Evolutionary conservation across 1,140 invertebrate species (phyloP).

Genomic region (Gerris buenoi): DNA sequence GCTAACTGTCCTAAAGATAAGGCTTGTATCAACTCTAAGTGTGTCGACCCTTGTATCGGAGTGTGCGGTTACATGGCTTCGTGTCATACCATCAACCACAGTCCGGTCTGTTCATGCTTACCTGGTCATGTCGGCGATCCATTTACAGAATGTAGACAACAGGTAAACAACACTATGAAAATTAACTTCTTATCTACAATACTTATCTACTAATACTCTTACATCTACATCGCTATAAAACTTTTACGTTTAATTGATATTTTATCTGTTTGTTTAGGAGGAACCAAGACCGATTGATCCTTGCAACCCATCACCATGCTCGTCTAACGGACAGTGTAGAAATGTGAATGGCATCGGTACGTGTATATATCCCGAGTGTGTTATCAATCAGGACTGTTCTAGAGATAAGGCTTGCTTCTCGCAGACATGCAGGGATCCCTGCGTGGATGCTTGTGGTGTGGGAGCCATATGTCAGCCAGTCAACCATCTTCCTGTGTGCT

Average conservation of each 20-base stretch:
- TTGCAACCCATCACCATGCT: slow-evolving; percentile 66
- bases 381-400: slow-evolving; percentile 69
- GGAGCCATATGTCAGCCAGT: slow-evolving; percentile 70
- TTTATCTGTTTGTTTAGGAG: slow-evolving; percentile 20
- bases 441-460: slow-evolving; percentile 60
- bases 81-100: slow-evolving; percentile 32
- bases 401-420: slow-evolving; percentile 62
- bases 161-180: slow-evolving; percentile 26
- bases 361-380: slow-evolving; percentile 71
- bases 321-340: slow-evolving; percentile 60
- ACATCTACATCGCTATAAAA: too few species aligned
- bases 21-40: slow-evolving; percentile 62
- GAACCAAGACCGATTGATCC: slow-evolving; percentile 37
- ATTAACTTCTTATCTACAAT: too few species aligned
- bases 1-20: slow-evolving; percentile 50
- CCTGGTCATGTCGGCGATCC: slow-evolving; percentile 24
- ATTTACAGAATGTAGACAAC: slow-evolving; percentile 27
- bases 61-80: slow-evolving; percentile 38
- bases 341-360: slow-evolving; percentile 48
- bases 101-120: slow-evolving; percentile 33
- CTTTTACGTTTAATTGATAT: background rate
- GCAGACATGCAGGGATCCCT: slow-evolving; percentile 68
- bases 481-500: slow-evolving; percentile 65
- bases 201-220: too few species aligned
- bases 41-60: slow-evolving; percentile 44